phyloP scores from a whole-genome alignment of 2,888 invertebrate species.

The Himalopsyche japonica region DNA sequence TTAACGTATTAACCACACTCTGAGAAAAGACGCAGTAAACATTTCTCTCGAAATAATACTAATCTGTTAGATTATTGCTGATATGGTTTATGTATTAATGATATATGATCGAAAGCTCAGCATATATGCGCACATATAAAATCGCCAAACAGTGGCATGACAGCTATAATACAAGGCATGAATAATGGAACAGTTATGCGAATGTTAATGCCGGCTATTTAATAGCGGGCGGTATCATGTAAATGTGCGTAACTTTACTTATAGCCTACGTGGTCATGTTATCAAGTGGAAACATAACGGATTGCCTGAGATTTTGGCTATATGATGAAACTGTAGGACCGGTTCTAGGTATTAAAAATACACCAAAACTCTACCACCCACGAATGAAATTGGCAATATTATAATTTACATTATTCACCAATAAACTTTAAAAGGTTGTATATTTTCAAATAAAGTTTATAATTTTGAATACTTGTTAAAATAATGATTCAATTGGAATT shows the following conservation, averaged over 20 bases:
- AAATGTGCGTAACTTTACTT: neutral
- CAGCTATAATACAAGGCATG: constrained; percentile 18
- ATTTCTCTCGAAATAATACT: too few species aligned
- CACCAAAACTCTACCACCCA: neutral
- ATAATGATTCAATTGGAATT: too few species aligned
- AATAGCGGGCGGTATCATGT: constrained; percentile 1
- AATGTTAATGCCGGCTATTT: constrained; percentile 25
- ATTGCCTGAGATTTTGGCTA: neutral
- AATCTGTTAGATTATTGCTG: too few species aligned
- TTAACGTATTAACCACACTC: too few species aligned
- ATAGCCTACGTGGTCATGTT: neutral
- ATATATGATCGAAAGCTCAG: too few species aligned
- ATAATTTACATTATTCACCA: too few species aligned
- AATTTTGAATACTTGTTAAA: too few species aligned
- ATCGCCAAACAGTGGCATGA: neutral
- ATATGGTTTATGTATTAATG: too few species aligned
- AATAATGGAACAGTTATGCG: constrained; percentile 29
- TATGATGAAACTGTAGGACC: neutral
- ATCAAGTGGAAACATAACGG: neutral
- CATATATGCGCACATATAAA: neutral
- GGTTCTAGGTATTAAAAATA: neutral
- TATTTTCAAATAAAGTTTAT: too few species aligned
- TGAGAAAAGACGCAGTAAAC: too few species aligned
- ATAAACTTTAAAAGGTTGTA: too few species aligned
- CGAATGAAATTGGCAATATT: too few species aligned